These are phyloP conservation scores for Callipepla squamata DNA, from an alignment of 2,113 vertebrate genomes.

Conservation along the genomic window DNA sequence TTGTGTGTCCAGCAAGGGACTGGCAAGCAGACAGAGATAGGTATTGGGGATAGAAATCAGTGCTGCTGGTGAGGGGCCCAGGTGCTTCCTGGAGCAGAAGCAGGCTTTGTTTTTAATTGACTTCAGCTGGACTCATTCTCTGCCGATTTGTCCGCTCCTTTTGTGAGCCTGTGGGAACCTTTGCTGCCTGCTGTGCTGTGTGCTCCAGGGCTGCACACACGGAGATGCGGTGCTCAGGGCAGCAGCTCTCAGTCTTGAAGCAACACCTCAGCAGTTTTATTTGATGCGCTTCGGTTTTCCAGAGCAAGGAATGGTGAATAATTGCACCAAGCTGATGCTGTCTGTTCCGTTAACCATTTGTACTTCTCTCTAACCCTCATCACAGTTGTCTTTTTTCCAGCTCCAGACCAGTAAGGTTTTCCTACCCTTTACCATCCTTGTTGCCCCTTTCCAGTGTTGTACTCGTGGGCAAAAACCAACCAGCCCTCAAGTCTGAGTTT, in stretches of 20 bases:
- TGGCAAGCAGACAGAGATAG: accelerated
- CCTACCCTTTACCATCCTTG: neutral
- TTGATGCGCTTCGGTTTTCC: neutral
- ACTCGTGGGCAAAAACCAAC: neutral
- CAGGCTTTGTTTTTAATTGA: neutral
- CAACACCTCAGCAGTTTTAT: neutral
- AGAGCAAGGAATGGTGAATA: neutral
- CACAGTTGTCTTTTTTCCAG: neutral
- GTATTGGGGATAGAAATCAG: neutral
- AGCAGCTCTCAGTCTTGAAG: neutral
- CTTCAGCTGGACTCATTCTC: neutral
- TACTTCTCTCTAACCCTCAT: neutral
- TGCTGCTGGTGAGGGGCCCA: neutral
- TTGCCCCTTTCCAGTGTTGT: neutral
- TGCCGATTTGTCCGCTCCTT: neutral
- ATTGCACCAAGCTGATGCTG: neutral
- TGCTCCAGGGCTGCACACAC: neutral
- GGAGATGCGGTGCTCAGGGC: neutral
- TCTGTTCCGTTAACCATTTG: neutral
- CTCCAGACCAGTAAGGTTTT: neutral
- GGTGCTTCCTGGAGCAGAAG: neutral
- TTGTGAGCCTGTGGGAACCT: neutral
- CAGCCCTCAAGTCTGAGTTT: neutral
- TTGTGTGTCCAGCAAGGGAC: neutral
- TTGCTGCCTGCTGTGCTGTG: accelerated